A percentile compares a stretch with the other conserved stretches of the same genome.
Evolutionary conservation across 1,140 invertebrate species (phyloP).

Genomic region (Drosophila malerkotliana): DNA sequence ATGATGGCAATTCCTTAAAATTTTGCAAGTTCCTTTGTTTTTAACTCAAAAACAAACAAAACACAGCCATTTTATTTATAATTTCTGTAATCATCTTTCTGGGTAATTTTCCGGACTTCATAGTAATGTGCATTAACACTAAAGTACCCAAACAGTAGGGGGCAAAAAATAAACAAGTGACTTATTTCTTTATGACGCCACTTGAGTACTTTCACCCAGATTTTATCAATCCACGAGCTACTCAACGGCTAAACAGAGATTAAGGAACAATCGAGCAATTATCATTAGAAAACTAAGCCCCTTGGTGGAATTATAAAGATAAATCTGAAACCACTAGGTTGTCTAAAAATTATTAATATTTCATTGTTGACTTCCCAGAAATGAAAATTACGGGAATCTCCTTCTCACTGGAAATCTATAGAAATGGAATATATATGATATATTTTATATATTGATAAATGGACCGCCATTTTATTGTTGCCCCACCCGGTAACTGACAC

Average conservation of each 20-base stretch:
- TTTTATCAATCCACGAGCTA: conserved; percentile 38
- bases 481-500: conserved; percentile 27
- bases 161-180: conserved; percentile 23
- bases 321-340: too few species aligned
- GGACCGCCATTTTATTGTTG: conserved; percentile 27
- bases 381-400: conserved; percentile 14
- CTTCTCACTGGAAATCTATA: background rate
- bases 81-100: conserved; percentile 12
- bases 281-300: conserved; percentile 12
- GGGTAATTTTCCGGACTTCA: background rate
- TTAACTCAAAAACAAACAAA: too few species aligned
- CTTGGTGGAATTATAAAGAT: background rate
- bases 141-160: conserved; percentile 6
- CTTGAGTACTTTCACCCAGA: conserved; percentile 47
- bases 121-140: background rate
- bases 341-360: conserved; percentile 9
- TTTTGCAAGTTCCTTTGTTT: too few species aligned
- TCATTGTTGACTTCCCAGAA: conserved; percentile 24
- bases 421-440: conserved; percentile 1
- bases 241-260: conserved; percentile 22
- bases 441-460: conserved; percentile 9
- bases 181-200: conserved; percentile 35
- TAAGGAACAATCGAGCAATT: conserved; percentile 42
- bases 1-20: too few species aligned
- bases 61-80: background rate